phyloP scores from a whole-genome alignment of 2,113 vertebrate genomes.

The Himantopus leucocephalus region DNA sequence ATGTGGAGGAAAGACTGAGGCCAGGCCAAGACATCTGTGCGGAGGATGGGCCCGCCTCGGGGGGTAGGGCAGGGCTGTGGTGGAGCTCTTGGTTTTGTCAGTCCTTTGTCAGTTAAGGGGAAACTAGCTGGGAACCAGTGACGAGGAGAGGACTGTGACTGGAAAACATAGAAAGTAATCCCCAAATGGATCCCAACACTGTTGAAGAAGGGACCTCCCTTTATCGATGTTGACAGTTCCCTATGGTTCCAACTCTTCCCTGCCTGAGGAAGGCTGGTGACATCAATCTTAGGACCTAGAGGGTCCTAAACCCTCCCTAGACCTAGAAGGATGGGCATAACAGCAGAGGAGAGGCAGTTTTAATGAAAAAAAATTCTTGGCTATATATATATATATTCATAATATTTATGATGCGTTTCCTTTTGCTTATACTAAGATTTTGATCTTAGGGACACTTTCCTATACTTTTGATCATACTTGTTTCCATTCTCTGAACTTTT shows the following conservation, averaged over 20 bases:
- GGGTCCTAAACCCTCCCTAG: neutral
- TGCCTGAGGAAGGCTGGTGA: neutral
- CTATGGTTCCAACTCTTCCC: neutral
- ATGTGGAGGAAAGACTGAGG: neutral
- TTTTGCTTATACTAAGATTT: neutral
- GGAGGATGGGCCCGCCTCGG: neutral
- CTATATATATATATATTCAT: neutral
- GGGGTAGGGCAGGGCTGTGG: rapidly evolving
- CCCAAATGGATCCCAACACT: neutral
- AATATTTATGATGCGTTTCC: neutral
- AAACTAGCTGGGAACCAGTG: neutral
- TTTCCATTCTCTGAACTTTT: neutral
- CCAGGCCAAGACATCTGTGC: neutral
- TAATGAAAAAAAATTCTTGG: neutral
- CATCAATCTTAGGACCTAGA: neutral
- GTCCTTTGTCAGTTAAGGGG: neutral
- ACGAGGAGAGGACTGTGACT: neutral
- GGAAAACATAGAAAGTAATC: neutral
- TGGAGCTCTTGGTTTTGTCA: neutral
- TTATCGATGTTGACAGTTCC: neutral
- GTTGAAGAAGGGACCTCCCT: neutral
- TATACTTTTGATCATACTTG: neutral
- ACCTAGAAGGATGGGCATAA: rapidly evolving
- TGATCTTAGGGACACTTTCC: neutral
- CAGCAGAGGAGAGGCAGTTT: neutral